Conservation (phyloP, 2,113 vertebrate genomes). For the Scartelaos histophorus region DNA sequence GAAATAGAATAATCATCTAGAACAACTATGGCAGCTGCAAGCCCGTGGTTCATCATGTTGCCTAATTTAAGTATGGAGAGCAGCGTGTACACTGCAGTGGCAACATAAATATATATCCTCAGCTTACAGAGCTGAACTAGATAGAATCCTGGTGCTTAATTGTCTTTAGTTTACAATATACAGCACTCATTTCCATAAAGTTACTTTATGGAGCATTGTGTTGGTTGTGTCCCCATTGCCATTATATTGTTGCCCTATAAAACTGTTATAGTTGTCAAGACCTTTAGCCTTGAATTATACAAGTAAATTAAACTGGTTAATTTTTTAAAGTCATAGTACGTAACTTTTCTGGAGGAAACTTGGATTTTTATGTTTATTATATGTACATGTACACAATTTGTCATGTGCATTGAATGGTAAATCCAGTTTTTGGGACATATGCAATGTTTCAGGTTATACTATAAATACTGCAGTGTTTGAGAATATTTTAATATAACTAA, state of each 20-base stretch:
- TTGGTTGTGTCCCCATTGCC: neutral
- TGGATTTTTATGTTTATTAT: too few species aligned
- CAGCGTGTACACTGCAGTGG: neutral
- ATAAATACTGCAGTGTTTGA: neutral
- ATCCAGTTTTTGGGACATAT: neutral
- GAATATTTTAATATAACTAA: too few species aligned
- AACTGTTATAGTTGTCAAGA: neutral
- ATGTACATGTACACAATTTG: too few species aligned
- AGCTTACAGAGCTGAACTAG: slow-evolving; percentile 5
- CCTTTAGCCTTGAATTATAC: neutral
- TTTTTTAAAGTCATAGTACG: neutral
- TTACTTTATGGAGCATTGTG: neutral
- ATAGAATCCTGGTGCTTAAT: neutral
- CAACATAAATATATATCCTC: neutral
- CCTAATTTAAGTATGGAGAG: slow-evolving; percentile 7
- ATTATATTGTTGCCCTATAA: neutral
- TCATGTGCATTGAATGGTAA: too few species aligned
- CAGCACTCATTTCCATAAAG: neutral
- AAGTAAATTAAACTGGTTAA: neutral
- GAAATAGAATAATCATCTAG: slow-evolving; percentile 1
- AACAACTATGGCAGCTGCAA: slow-evolving; percentile 8
- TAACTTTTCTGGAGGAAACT: too few species aligned
- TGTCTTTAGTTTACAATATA: neutral
- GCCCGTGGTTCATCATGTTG: slow-evolving; percentile 4
- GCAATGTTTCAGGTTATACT: neutral